These are phyloP conservation scores for Corbicula japonica DNA, from an alignment of 2,888 invertebrate species.

Conservation along the genomic window DNA sequence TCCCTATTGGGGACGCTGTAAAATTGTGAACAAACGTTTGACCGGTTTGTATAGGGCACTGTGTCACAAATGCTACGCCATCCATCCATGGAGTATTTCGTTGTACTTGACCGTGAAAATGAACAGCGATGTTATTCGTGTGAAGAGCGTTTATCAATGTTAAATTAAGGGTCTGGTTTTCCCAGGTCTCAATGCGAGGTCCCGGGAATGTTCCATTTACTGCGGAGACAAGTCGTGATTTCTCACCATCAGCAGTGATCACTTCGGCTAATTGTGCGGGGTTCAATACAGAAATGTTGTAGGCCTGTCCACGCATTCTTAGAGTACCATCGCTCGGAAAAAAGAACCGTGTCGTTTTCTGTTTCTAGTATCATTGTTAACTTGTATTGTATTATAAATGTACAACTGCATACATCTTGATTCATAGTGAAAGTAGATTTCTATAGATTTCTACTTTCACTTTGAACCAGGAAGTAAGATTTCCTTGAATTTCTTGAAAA, in stretches of 20 bases:
- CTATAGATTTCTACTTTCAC: too few relatives aligned
- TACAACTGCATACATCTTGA: conserved; percentile 52
- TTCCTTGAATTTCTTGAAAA: too few relatives aligned
- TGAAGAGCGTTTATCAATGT: conserved; percentile 65
- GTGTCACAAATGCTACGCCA: conserved; percentile 73
- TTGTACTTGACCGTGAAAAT: conserved; percentile 76
- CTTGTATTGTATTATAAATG: conserved; percentile 52
- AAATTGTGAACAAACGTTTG: conserved; percentile 73
- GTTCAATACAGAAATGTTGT: too few relatives aligned
- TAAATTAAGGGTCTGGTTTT: conserved; percentile 61
- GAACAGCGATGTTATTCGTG: conserved; percentile 69
- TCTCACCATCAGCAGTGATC: conserved; percentile 68
- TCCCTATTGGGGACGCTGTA: conserved; percentile 63
- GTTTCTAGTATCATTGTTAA: conserved; percentile 58
- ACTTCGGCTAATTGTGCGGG: conserved; percentile 3
- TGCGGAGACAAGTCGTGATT: conserved; percentile 64
- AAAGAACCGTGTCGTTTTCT: conserved; percentile 31
- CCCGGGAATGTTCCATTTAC: conserved; percentile 75
- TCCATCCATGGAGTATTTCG: conserved; percentile 71
- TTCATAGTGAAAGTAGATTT: too few relatives aligned
- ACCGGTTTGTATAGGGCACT: conserved; percentile 74
- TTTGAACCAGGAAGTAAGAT: too few relatives aligned
- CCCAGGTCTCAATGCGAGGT: conserved; percentile 71
- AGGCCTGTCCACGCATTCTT: too few relatives aligned
- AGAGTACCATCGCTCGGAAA: conserved; percentile 45